Evolutionary conservation across 2,113 vertebrate species (phyloP), one percentile per base, ranked within the genome.

Genomic region (Rostratula benghalensis): DNA sequence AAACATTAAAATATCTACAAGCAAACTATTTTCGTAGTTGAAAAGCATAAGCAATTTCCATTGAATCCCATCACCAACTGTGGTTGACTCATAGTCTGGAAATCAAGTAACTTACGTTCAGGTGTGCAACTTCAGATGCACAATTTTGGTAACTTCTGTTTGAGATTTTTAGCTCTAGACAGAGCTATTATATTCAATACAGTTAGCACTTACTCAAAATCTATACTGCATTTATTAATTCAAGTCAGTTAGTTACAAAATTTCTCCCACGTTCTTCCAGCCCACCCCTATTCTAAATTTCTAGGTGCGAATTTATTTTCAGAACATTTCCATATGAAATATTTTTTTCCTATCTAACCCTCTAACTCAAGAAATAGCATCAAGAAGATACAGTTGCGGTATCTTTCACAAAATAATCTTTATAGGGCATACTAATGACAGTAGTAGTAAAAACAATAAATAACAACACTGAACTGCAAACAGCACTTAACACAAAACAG

Each of bases 381-480:
- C 46, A 85, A 64, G 35, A 87, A 63, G 65, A 77, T 22, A 56
- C 0, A 84, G 54, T 11, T 65, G 21, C 21, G 33, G 27, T 48
- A 5, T 46, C 76, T 94, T 61, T 33, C 37, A 64, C 24, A 78
- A 84, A 63, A 61, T 60, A 76, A 85, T 77, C 23, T 21, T 90
- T 60, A 70, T 4, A 24, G 28, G 56, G 61, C 46, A 45, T 51
- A 87, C 65, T 54, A 75, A 74, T 2, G 24, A 68, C 11, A 79
- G 41, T 27, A 61, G 69, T 61, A 91, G 65, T 87, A 95, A 83
- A 91, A 63, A 5, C 43, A 90, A 54, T 89, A 96, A 97, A 91
- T 74, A 93, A 82, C 53, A 75, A 14, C 71, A 67, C 3, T 84
- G 78, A 93, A 93, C 86, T 31, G 39, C 18, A 87, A 92, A 83